These are phyloP conservation scores for Cataglyphis altisquamis DNA, from an alignment of 2,888 invertebrate genomes.

Conservation along the genomic window DNA sequence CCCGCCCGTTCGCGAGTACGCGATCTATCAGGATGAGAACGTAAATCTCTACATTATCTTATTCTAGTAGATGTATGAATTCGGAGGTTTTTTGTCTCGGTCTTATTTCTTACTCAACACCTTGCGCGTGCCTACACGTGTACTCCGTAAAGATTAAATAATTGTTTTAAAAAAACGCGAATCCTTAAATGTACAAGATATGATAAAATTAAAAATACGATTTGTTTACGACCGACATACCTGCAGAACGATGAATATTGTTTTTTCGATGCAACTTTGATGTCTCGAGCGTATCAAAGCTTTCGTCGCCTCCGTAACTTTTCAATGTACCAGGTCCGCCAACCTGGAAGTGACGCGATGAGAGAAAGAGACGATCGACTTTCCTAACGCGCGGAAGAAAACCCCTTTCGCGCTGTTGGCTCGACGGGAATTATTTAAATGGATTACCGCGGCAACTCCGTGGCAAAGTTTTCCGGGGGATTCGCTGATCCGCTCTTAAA, in stretches of 20 bases:
- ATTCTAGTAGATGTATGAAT: conserved; percentile 63
- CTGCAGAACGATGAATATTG: not conserved
- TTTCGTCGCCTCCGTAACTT: conserved; percentile 20
- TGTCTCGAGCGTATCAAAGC: conserved; percentile 27
- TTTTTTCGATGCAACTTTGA: conserved; percentile 13
- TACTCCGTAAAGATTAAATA: not conserved
- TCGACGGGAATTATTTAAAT: conserved; percentile 84
- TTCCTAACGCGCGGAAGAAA: conserved; percentile 73
- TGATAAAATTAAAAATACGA: not conserved
- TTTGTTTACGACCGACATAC: not conserved
- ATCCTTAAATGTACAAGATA: not conserved
- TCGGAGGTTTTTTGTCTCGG: conserved; percentile 8
- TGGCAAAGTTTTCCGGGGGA: conserved; percentile 82
- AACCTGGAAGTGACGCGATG: conserved; percentile 28
- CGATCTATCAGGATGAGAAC: conserved; percentile 67
- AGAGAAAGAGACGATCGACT: conserved; percentile 66
- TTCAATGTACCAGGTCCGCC: conserved; percentile 28
- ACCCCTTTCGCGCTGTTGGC: conserved; percentile 78
- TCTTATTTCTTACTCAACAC: not conserved
- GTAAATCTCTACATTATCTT: conserved; percentile 50
- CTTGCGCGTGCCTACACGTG: not conserved
- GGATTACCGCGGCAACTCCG: conserved; percentile 82
- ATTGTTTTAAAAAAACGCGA: not conserved
- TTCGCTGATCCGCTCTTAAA: conserved; percentile 83
- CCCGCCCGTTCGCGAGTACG: conserved; percentile 48